A percentile compares a stretch with the other conserved stretches of the same genome.
phyloP scores from a whole-genome alignment of 2,888 invertebrate genomes.

The Chydorus sphaericus region DNA sequence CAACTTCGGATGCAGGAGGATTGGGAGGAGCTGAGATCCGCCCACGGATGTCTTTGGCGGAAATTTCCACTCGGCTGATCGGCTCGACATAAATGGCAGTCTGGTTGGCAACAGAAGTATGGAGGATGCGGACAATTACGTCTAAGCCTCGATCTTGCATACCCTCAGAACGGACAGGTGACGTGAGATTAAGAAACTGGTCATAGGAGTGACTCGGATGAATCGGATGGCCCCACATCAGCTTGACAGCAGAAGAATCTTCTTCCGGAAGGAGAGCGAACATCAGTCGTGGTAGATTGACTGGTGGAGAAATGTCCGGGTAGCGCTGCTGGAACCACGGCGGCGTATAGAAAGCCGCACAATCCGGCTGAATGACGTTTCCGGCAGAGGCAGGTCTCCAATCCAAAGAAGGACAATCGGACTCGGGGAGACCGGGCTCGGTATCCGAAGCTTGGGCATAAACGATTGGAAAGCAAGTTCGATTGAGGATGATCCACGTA shows the following conservation, averaged over 20 bases:
- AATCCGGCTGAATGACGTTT: not conserved
- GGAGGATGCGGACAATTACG: constrained; percentile 30
- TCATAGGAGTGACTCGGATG: constrained; percentile 20
- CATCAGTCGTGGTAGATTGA: constrained; percentile 7
- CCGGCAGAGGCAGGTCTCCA: no score
- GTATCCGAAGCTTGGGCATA: constrained; percentile 13
- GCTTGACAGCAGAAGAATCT: not conserved
- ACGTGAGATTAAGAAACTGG: constrained; percentile 29
- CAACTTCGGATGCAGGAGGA: no score
- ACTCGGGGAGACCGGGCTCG: not conserved
- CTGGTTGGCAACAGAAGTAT: constrained; percentile 27
- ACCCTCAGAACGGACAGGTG: no score
- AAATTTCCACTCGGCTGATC: constrained; percentile 55
- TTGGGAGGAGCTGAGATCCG: constrained; percentile 36
- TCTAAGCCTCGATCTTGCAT: no score
- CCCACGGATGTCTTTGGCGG: constrained; percentile 62
- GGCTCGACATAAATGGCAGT: constrained; percentile 28
- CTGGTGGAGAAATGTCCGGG: constrained; percentile 10
- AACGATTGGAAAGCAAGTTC: not conserved
- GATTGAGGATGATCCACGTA: not conserved
- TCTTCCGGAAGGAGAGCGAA: not conserved
- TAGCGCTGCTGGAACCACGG: constrained; percentile 1
- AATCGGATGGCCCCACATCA: constrained; percentile 8
- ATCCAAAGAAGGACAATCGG: not conserved
- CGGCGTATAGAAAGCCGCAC: constrained; percentile 1